Conservation (phyloP, 2,113 vertebrate genomes). For the Gorsachius goisagi region DNA sequence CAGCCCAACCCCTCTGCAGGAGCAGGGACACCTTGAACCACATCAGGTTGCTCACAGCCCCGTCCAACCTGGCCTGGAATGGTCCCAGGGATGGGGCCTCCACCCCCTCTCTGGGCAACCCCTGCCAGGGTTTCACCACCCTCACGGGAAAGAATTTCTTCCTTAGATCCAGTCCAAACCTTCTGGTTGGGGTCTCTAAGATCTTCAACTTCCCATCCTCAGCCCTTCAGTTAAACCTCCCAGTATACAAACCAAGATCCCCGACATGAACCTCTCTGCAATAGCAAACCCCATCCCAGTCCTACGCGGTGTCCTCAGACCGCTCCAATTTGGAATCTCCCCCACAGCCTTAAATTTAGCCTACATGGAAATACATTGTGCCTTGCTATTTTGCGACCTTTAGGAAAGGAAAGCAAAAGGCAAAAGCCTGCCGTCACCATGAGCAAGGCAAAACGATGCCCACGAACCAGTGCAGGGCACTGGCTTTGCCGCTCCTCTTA, state of each 20-base stretch:
- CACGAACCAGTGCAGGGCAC: rapidly evolving
- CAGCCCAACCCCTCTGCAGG: too few species aligned
- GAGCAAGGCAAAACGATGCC: not conserved
- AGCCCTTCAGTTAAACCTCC: not conserved
- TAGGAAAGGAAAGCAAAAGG: not conserved
- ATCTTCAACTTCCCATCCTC: not conserved
- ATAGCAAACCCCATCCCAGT: not conserved
- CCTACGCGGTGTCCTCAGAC: rapidly evolving
- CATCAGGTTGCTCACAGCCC: too few species aligned
- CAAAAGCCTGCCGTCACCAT: not conserved
- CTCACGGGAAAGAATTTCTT: too few species aligned
- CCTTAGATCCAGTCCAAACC: not conserved
- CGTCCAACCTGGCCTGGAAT: too few species aligned
- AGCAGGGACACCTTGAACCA: too few species aligned
- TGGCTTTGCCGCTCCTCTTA: not conserved
- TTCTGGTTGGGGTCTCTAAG: not conserved
- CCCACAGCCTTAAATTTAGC: not conserved
- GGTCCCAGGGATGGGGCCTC: too few species aligned
- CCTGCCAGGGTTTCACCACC: too few species aligned
- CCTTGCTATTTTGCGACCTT: not conserved
- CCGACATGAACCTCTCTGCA: not conserved
- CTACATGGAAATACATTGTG: not conserved
- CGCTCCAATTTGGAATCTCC: rapidly evolving
- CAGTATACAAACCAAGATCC: not conserved
- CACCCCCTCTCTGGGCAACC: too few species aligned